Base-by-base conservation (phyloP, 1,140 invertebrate genomes). In the Conopomorpha cramerella region DNA sequence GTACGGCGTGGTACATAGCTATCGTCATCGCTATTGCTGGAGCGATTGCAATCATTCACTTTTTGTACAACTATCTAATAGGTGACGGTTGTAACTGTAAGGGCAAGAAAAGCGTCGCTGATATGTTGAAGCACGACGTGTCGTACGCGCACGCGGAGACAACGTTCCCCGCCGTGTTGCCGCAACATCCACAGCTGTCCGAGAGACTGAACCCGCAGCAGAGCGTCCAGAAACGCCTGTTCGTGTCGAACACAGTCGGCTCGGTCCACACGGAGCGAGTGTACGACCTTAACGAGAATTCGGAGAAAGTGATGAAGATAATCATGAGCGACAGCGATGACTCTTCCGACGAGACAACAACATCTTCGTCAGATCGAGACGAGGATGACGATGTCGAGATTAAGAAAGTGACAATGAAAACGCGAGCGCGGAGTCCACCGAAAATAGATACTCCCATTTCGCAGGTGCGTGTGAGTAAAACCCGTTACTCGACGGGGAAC, bases 251-350 rank as follows among this genome's bases (percentile, higher is more conserved):
- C 11, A 61, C 58, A 3, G 7, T 50, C 1, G 49, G 50, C 8
- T 57, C 66, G 12, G 14, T 54, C 11, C 45, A 32, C 16, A 61
- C 57, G 2, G 58, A 64, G 36, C 54, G 45, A 34, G 58, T 70
- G 11, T 65, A 57, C 35, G 63, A 76, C 38, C 38, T 72, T 17
- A 59, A 72, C 29, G 67, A 68, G 11, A 65, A 65, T 23, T 50
- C 50, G 8, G 65, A 74, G 28, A 64, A 63, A 15, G 29, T 65
- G 2, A 65, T 70, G 59, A 43, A 49, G 3, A 45, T 70, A 1
- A 55, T 65, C 30, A 51, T 63, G 43, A 68, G 59, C 30, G 55
- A 54, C 16, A 51, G 49, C n/a, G 64, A 65, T 13, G 33, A 43
- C 1, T 52, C 34, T 14, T 48, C 51, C 8, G 26, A 11, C 0